Evolutionary conservation across 2,888 invertebrate genomes (phyloP), one percentile per base, ranked within the genome.

Genomic region (Apotomis capreana): DNA sequence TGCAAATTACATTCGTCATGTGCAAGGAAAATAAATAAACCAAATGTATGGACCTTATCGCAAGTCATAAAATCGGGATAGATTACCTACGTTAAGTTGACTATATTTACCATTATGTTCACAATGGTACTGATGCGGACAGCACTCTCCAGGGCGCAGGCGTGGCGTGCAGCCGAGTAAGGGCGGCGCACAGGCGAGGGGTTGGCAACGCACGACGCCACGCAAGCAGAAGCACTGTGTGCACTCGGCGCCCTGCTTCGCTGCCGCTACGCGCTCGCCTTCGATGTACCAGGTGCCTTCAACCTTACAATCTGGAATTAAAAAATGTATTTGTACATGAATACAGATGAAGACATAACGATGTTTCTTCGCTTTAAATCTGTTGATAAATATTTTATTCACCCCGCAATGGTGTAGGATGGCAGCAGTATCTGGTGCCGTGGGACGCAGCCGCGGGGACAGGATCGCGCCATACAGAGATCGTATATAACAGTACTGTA

Each of bases 81-180:
- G 54, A 13, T 37, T 8, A 37, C 2, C 8, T 4, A 9, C 4
- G n/a, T 26, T 13, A 40, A 5, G 9, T 40, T 15, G 49, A 44
- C 61, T 65, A 68, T 75, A 78, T 46, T 76, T 75, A 62, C 75
- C 76, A 0, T 77, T 72, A 51, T 85, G 87, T 13, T 96, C 95
- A 84, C 97, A 97, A 80, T 96, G 95, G 86, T 97, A 97, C 83
- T 96, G 96, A 64, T 96, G 95, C 10, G 97, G 97, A 83, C 97
- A 97, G 87, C 97, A 97, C 83, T 97, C 96, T 1, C 97, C 97
- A 54, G 94, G 93, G 64, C 95, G 95, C 68, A 96, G 94, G 64
- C 97, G 94, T 0, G 97, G 97, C 63, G 91, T 92, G 86, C 97
- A 98, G 64, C 96, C 96, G 76, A 95, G 94, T 72, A 97, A 92